Conservation (phyloP, 2,113 vertebrate genomes). For the Coturnix japonica region DNA sequence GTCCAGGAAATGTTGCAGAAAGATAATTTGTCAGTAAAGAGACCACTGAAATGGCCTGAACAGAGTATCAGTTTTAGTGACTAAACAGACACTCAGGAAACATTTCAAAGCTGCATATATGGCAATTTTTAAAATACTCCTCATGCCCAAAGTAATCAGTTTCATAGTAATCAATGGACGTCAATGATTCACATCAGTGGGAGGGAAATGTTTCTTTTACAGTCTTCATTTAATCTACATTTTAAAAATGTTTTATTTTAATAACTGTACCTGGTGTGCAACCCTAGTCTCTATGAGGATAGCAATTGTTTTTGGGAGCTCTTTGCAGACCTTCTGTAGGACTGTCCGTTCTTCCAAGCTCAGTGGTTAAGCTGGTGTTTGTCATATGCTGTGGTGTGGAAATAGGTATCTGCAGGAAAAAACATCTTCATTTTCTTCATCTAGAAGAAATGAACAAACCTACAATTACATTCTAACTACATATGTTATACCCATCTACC, state of each 20-base stretch:
- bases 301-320: neutral
- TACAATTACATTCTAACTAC: neutral
- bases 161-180: neutral
- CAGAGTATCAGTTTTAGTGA: neutral
- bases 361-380: neutral
- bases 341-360: neutral
- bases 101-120: neutral
- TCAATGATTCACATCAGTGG: neutral
- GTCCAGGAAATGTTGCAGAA: neutral
- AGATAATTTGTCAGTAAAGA: neutral
- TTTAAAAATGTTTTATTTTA: neutral
- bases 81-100: neutral
- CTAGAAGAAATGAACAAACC: too few relatives aligned
- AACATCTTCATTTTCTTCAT: rapidly evolving
- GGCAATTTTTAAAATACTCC: neutral
- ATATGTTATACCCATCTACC: too few relatives aligned
- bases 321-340: neutral
- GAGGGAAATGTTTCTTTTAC: neutral
- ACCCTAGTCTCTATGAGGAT: neutral
- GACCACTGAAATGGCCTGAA: neutral
- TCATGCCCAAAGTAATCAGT: neutral
- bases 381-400: neutral
- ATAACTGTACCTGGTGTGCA: neutral
- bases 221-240: neutral
- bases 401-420: neutral